Conservation (phyloP, 37 sponge, comb jelly and placozoan species). For the Corticium candelabrum region DNA sequence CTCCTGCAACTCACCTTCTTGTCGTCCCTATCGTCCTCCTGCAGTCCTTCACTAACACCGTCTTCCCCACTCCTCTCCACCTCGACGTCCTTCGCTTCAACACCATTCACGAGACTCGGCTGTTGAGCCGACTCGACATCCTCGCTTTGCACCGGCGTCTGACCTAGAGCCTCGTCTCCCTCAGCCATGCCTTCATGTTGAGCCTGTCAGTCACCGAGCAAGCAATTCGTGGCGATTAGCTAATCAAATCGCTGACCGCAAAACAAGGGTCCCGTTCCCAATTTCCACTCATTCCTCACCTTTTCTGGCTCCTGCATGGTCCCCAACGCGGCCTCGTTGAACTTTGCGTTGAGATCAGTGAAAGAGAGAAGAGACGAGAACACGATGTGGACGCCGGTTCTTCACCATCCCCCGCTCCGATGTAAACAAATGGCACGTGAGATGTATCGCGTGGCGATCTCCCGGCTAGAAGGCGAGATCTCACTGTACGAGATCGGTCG, state of each 20-base stretch:
- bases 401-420: slow-evolving; percentile 2
- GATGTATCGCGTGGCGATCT: neutral
- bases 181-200: neutral
- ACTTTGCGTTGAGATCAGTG: no score
- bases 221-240: neutral
- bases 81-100: neutral
- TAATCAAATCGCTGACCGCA: neutral
- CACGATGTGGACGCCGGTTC: no score
- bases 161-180: no score
- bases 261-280: neutral
- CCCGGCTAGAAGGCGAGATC: no score
- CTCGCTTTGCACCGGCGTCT: neutral
- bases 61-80: no score
- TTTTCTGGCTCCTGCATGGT: neutral
- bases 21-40: no score
- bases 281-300: neutral
- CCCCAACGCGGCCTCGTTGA: no score
- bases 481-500: no score
- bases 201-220: neutral
- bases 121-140: neutral
- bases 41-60: no score
- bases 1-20: no score
- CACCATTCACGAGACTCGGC: neutral
- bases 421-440: slow-evolving; percentile 1
- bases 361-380: no score